Conservation (phyloP, 2,113 vertebrate species). For the Struthidea cinerea region DNA sequence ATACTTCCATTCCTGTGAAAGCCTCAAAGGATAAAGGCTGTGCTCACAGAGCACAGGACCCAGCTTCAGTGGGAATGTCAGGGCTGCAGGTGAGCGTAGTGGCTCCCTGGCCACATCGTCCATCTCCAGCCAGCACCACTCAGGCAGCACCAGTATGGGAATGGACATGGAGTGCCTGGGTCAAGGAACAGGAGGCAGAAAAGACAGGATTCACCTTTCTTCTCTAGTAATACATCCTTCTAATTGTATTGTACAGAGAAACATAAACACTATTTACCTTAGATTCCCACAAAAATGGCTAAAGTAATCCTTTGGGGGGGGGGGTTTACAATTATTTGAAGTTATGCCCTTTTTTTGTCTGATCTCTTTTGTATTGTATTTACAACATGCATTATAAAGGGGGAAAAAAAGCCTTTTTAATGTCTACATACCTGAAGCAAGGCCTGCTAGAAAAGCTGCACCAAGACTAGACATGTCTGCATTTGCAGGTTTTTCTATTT, state of each 20-base stretch:
- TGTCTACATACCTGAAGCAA: slow-evolving; percentile 81
- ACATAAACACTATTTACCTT: neutral
- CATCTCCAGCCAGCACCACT: neutral
- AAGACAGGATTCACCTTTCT: neutral
- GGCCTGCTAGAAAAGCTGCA: slow-evolving; percentile 89
- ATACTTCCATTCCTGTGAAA: neutral
- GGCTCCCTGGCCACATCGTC: neutral
- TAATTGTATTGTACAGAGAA: neutral
- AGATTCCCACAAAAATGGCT: neutral
- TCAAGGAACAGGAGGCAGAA: neutral
- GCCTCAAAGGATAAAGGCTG: neutral
- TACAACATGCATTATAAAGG: neutral
- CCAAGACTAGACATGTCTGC: slow-evolving; percentile 93
- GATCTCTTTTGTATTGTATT: neutral
- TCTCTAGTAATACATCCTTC: neutral
- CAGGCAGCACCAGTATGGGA: neutral
- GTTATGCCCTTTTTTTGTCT: neutral
- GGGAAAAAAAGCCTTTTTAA: neutral
- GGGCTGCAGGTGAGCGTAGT: accelerated
- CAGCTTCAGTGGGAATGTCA: neutral
- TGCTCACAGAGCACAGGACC: neutral
- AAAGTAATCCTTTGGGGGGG: neutral
- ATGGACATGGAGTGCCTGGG: neutral
- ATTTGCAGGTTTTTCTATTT: slow-evolving; percentile 77
- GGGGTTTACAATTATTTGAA: neutral